Percentiles rank a stretch among this genome's conserved stretches.
These are phyloP conservation scores for Cichladusa arquata DNA, from an alignment of 2,113 vertebrate genomes.

Conservation along the genomic window DNA sequence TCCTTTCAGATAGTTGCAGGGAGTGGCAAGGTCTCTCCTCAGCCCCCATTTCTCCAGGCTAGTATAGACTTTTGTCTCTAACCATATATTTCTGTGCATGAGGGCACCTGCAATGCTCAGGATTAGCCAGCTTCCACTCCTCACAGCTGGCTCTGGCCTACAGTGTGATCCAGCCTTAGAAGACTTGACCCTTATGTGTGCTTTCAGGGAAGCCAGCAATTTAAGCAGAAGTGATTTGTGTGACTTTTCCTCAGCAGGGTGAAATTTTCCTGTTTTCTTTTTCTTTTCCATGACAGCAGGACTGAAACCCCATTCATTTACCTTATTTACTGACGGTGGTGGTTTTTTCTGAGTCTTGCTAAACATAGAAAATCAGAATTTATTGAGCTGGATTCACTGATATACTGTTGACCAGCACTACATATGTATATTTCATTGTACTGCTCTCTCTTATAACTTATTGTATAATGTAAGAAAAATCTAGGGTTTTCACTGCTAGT, in stretches of 20 bases:
- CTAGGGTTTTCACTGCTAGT: neutral
- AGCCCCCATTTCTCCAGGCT: neutral
- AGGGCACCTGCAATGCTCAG: neutral
- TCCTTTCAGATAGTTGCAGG: neutral
- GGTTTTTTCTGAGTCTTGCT: neutral
- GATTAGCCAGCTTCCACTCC: neutral
- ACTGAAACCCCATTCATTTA: neutral
- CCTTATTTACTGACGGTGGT: neutral
- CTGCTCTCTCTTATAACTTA: neutral
- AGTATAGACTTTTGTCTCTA: neutral
- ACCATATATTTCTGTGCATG: neutral
- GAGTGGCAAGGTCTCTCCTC: neutral
- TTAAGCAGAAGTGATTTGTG: neutral
- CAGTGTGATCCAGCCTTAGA: neutral
- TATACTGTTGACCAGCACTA: neutral
- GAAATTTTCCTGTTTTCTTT: neutral
- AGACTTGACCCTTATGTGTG: rapidly evolving
- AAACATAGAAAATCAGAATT: neutral
- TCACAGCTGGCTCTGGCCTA: neutral
- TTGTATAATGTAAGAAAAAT: neutral
- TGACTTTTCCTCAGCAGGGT: neutral
- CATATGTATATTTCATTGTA: neutral
- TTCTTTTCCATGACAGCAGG: neutral
- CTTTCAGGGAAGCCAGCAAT: neutral
- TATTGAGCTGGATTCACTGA: neutral